Percentiles rank a stretch among this genome's conserved stretches.
Evolutionary conservation across 1,140 invertebrate genomes (phyloP).

Genomic region (Dendrolimus kikuchii): DNA sequence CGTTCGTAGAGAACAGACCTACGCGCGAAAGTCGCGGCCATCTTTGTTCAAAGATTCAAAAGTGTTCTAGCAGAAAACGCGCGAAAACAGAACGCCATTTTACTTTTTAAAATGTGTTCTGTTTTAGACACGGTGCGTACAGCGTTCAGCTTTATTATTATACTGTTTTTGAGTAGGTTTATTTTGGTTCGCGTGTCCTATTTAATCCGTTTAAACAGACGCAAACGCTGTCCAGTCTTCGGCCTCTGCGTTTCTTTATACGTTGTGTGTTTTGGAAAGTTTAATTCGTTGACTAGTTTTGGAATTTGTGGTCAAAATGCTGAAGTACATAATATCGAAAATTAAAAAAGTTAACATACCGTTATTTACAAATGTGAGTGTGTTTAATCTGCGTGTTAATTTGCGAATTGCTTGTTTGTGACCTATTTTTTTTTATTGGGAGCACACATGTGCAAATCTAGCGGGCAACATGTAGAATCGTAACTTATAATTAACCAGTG

Average conservation of each 20-base stretch:
- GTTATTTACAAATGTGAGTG: no score
- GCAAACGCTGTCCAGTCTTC: slow-evolving; percentile 61
- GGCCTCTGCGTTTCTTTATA: slow-evolving; percentile 51
- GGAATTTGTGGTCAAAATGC: slow-evolving; percentile 46
- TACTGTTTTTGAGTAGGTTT: slow-evolving; percentile 61
- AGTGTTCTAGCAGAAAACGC: no score
- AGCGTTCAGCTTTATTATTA: slow-evolving; percentile 41
- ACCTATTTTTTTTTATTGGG: no score
- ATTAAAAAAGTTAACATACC: slow-evolving; percentile 43
- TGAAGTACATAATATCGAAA: slow-evolving; percentile 62
- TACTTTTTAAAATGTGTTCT: slow-evolving; percentile 66
- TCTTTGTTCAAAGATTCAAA: slow-evolving; percentile 37
- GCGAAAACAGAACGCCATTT: slow-evolving; percentile 36
- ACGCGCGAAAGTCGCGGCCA: slow-evolving; percentile 60
- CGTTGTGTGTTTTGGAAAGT: slow-evolving; percentile 46
- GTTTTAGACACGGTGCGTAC: slow-evolving; percentile 38
- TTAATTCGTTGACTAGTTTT: neutral
- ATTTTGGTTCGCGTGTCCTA: slow-evolving; percentile 70
- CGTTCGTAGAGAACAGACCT: slow-evolving; percentile 42
- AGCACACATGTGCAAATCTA: no score
- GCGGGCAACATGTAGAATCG: no score
- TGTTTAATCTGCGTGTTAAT: no score
- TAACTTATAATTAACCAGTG: no score
- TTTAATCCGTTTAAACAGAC: slow-evolving; percentile 64
- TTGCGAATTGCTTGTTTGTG: no score